A percentile compares a stretch with the other conserved stretches of the same genome.
These are phyloP conservation scores for Etia nguti DNA, from an alignment of 2,113 vertebrate genomes.

Conservation along the genomic window DNA sequence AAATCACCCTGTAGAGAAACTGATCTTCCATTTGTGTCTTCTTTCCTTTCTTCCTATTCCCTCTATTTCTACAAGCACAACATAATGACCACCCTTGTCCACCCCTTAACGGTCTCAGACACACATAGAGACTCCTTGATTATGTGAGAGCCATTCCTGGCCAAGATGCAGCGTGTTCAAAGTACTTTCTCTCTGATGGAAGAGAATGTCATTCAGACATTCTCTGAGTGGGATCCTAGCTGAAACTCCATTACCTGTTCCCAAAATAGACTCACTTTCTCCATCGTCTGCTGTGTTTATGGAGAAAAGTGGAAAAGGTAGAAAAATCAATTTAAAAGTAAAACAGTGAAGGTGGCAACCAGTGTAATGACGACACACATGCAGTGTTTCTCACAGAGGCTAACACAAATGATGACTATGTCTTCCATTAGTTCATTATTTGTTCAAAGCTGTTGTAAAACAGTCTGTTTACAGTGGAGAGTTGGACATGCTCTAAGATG, in stretches of 20 bases:
- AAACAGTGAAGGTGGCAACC: background rate
- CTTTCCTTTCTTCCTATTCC: background rate
- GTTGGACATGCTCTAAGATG: background rate
- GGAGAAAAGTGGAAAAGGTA: background rate
- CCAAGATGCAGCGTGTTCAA: background rate
- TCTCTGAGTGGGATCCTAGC: slow-evolving; percentile 15
- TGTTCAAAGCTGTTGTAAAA: background rate
- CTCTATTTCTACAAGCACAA: background rate
- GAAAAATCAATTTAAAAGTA: background rate
- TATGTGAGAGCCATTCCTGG: slow-evolving; percentile 18
- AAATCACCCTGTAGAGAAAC: background rate
- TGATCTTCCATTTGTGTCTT: background rate
- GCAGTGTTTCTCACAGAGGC: background rate
- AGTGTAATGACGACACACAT: background rate
- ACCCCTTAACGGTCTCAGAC: slow-evolving; percentile 1
- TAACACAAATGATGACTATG: background rate
- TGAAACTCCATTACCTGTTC: slow-evolving; percentile 26
- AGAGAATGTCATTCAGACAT: slow-evolving; percentile 41
- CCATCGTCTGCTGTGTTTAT: background rate
- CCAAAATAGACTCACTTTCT: slow-evolving; percentile 18
- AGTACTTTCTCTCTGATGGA: slow-evolving; percentile 14
- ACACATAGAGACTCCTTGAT: slow-evolving; percentile 32
- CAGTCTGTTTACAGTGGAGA: background rate
- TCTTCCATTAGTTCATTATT: background rate
- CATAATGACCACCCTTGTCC: slow-evolving; percentile 17